Percentiles rank a stretch among this genome's conserved stretches.
phyloP scores from a whole-genome alignment of 2,888 invertebrate species.

The Empis livida region DNA sequence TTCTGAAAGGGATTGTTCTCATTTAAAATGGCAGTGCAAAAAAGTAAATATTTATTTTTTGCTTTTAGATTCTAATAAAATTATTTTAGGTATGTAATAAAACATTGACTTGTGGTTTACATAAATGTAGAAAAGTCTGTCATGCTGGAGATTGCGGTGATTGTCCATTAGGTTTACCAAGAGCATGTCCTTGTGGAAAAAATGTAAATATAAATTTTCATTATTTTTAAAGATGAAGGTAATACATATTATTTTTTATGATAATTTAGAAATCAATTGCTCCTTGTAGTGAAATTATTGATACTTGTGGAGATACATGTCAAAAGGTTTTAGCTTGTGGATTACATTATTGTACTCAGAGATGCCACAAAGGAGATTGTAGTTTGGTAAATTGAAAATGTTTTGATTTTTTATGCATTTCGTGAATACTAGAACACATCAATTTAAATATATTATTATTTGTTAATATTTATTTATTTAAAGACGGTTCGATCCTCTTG shows the following conservation, averaged over 20 bases:
- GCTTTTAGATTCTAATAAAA: background rate
- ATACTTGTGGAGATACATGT: constrained; percentile 81
- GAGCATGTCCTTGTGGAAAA: constrained; percentile 83
- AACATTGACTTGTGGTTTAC: constrained; percentile 59
- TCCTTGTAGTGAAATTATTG: constrained; percentile 67
- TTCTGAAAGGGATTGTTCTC: constrained; percentile 56
- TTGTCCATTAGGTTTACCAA: constrained; percentile 54
- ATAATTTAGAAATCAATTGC: constrained; percentile 45
- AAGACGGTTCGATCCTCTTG: too few species aligned
- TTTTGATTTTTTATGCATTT: too few species aligned
- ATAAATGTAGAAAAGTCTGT: constrained; percentile 62
- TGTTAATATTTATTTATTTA: too few species aligned
- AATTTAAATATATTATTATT: too few species aligned
- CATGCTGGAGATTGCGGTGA: constrained; percentile 56
- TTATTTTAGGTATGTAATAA: constrained; percentile 44
- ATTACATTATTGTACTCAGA: constrained; percentile 64
- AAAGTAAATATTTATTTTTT: constrained; percentile 28
- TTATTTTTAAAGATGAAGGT: too few species aligned
- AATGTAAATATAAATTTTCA: too few species aligned
- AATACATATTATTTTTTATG: background rate
- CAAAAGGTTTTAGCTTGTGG: constrained; percentile 63
- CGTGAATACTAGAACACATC: too few species aligned
- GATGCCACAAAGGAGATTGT: constrained; percentile 75
- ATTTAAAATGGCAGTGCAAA: constrained; percentile 65
- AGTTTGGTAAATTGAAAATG: constrained; percentile 44